Evolutionary conservation across 2,888 invertebrate genomes (phyloP), one percentile per base, ranked within the genome.

Genomic region (Nysson spinosus): DNA sequence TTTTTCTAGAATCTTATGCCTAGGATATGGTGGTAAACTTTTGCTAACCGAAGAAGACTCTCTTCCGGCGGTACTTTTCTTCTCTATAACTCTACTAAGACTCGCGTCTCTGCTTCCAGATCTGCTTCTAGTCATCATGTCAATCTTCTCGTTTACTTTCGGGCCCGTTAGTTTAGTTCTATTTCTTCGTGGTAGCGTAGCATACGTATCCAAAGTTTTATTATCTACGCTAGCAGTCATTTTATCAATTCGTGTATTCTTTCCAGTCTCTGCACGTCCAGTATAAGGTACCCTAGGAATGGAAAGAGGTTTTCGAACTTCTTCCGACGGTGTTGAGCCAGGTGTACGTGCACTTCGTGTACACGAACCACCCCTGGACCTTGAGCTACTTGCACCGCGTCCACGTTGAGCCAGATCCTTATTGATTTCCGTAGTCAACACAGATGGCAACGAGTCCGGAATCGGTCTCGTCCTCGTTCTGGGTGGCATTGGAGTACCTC

Each of bases 161-260:
- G 68, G 52, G 5, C 74, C 49, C 6, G 58, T 51, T 46, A 73
- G 58, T 40, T 79, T 81, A 12, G 26, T 74, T 72, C 92, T 91
- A 65, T 92, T 89, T 52, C 94, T 89, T 30, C 95, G 90, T 0
- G 95, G 95, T 34, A 95, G 84, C 0, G 95, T 95, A 5, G 93
- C 95, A 77, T 93, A 95, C 74, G 93, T 92, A 79, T 94, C 94
- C 7, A 92, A 89, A 0, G 92, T 89, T 37, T 84, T 85, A 14
- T 72, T 78, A 20, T 79, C 77, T 40, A 37, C 7, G 14, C 57
- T 51, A 87, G 37, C 78, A 77, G 55, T 88, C 88, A 72, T 78
- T 43, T 74, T 78, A 11, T 81, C 84, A n/a, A 20, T 1, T n/a
- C 61, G 56, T 5, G 44, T 14, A 1, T 14, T 0, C n/a, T 37